Evolutionary conservation across 1,140 invertebrate genomes (phyloP).

Genomic region (Zaprionus ghesquierei): DNA sequence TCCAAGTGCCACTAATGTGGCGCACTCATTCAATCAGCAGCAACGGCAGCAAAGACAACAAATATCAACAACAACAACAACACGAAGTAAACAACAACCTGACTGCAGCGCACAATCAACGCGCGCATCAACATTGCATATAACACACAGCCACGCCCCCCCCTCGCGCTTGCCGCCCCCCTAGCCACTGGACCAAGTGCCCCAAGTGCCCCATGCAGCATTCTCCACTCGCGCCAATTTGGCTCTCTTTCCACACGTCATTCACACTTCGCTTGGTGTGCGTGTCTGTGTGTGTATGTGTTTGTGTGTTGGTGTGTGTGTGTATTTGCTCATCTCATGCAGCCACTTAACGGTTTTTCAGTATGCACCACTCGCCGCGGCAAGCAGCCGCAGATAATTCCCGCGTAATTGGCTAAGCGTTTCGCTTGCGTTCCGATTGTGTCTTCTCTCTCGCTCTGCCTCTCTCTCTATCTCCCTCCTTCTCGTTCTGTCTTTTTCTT

Average conservation of each 20-base stretch:
- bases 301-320: slow-evolving; percentile 4
- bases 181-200: neutral
- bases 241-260: slow-evolving; percentile 41
- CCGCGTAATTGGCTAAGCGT: slow-evolving; percentile 77
- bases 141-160: slow-evolving; percentile 26
- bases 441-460: slow-evolving; percentile 16
- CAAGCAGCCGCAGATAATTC: slow-evolving; percentile 69
- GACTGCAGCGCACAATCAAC: slow-evolving; percentile 59
- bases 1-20: slow-evolving; percentile 52
- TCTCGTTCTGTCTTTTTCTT: neutral
- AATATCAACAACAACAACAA: slow-evolving; percentile 1
- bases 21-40: slow-evolving; percentile 65
- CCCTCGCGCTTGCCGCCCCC: neutral
- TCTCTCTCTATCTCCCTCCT: slow-evolving; percentile 3
- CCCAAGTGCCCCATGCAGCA: neutral
- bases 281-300: neutral
- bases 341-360: slow-evolving; percentile 73
- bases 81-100: slow-evolving; percentile 15
- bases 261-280: slow-evolving; percentile 9
- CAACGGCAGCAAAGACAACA: slow-evolving; percentile 1
- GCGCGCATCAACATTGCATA: slow-evolving; percentile 62
- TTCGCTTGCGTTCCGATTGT: slow-evolving; percentile 66
- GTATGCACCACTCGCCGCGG: slow-evolving; percentile 53
- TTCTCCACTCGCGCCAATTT: neutral
- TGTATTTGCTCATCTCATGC: slow-evolving; percentile 50